Conservation (phyloP, 2,888 invertebrate genomes). For the Dendrolimus houi region DNA sequence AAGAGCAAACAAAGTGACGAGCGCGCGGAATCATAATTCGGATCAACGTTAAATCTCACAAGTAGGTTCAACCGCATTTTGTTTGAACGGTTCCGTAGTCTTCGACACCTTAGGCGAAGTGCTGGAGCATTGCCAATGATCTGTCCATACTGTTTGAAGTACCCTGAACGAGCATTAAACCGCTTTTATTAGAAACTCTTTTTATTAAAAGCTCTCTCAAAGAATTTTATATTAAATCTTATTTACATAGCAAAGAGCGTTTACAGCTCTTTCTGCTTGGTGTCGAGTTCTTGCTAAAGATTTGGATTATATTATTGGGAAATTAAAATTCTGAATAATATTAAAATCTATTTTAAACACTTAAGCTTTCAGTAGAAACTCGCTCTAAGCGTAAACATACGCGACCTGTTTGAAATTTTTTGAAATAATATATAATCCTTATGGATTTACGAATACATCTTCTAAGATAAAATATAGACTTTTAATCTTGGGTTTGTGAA, state of each 20-base stretch:
- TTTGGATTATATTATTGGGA: too few relatives aligned
- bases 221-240: conserved; percentile 10
- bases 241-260: conserved; percentile 1
- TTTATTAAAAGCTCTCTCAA: conserved; percentile 26
- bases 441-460: too few relatives aligned
- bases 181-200: conserved; percentile 40
- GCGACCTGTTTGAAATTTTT: too few relatives aligned
- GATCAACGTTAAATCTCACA: conserved; percentile 16
- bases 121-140: conserved; percentile 41
- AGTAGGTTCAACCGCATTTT: conserved; percentile 11
- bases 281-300: too few relatives aligned
- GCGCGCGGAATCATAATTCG: conserved; percentile 13
- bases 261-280: too few relatives aligned
- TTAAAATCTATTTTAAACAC: too few relatives aligned
- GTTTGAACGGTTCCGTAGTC: conserved; percentile 6
- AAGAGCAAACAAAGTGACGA: background rate
- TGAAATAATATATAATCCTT: too few relatives aligned
- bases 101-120: conserved; percentile 16
- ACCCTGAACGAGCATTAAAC: conserved; percentile 33
- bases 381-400: too few relatives aligned
- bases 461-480: too few relatives aligned
- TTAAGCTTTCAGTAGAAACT: too few relatives aligned
- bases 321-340: too few relatives aligned
- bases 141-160: conserved; percentile 40
- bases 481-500: too few relatives aligned